These are phyloP conservation scores for Turritopsis rubra DNA, from an alignment of 30 jellyfish, hydroid and myxozoan genomes.

Conservation along the genomic window DNA sequence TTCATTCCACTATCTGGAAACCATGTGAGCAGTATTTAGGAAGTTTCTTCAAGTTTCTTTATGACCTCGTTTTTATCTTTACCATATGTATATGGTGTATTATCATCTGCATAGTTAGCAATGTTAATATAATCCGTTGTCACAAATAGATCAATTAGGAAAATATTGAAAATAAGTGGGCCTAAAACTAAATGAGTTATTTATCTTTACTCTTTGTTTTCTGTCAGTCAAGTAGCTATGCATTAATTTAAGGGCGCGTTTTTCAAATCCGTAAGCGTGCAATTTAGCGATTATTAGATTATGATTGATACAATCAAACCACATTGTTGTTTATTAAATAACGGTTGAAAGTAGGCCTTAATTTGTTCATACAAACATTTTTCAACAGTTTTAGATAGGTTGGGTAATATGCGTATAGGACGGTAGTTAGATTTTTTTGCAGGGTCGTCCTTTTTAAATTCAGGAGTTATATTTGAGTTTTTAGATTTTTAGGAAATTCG, in stretches of 20 bases:
- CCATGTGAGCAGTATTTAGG: neutral
- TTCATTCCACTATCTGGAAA: neutral
- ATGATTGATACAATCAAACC: neutral
- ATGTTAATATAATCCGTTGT: no score
- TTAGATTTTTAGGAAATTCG: no score
- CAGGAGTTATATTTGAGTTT: neutral
- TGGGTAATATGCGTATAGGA: neutral
- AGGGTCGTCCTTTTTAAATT: slow-evolving; percentile 1
- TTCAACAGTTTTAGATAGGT: neutral
- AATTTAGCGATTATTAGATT: no score
- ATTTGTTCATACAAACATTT: no score
- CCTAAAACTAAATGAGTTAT: slow-evolving; percentile 35
- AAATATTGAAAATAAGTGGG: no score
- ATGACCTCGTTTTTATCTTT: no score
- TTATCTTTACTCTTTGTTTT: slow-evolving; percentile 41
- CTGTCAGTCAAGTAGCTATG: slow-evolving; percentile 39
- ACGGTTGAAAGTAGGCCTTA: neutral
- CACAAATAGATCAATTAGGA: no score
- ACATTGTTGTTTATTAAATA: neutral
- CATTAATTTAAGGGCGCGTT: slow-evolving; percentile 26
- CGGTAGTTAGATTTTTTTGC: neutral
- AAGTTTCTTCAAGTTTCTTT: no score
- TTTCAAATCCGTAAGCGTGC: slow-evolving; percentile 40
- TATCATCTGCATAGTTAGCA: no score
- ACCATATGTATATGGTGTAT: no score